Evolutionary conservation across 2,888 invertebrate genomes (phyloP), one percentile per base, ranked within the genome.

Genomic region (Oscheius onirici): DNA sequence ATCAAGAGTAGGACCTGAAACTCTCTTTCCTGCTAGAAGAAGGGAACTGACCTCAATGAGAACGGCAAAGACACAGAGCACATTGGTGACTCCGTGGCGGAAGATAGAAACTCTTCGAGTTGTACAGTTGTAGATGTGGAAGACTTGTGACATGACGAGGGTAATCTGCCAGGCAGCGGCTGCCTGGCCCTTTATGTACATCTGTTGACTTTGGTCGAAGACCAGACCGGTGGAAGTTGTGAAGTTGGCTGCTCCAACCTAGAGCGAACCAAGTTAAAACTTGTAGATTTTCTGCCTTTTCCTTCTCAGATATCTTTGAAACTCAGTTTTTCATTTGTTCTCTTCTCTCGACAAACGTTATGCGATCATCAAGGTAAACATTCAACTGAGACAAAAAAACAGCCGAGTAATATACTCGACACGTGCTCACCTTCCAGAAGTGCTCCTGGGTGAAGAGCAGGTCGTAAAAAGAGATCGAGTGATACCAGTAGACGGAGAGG

Each of bases 91-190:
- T 34, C 86, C 86, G 61, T 86, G 86, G 10, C 81, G 79, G 75
- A 86, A 84, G 43, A 86, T 83, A n/a, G 86, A 87, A 15, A 86
- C 83, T 20, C 86, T 79, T 10, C 86, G 75, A 6, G 86, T 86
- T 15, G 86, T 86, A 73, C 86, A 86, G 74, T 87, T 85, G 78
- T 80, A 87, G 22, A 86, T 72, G 71, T 86, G 86, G 75, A 86
- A 86, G 17, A 86, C 84, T 74, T 84, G 85, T 15, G 81, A 77
- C 81, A 87, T 82, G 57, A 86, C 85, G 8, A 86, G 72, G 17
- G 84, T 86, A 40, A 87, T 82, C 69, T 86, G 86, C 85, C 85
- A 86, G 8, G 86, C 86, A 8, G 86, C 86, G 0, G 86, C 83
- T 5, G 86, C 86, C 55, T 86, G 84, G 58, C 84, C 85, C 51